Conservation (phyloP, 2,888 invertebrate species). For the Mimas tiliae region DNA sequence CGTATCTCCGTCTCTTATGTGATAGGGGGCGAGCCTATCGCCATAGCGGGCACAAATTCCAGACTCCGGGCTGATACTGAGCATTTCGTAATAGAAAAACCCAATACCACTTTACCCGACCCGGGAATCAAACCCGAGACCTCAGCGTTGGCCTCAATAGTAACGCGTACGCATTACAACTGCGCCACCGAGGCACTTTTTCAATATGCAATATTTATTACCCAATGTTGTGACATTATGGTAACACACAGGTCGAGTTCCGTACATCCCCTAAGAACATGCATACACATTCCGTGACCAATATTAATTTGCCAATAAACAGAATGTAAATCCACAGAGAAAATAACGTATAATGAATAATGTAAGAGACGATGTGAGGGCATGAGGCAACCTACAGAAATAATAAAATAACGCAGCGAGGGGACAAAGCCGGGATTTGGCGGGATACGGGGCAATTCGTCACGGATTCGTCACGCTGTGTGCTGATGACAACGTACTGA, state of each 20-base stretch:
- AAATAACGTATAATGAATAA: constrained; percentile 69
- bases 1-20: too few relatives aligned
- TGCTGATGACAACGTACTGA: constrained; percentile 40
- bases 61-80: too few relatives aligned
- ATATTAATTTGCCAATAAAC: constrained; percentile 46
- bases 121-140: too few relatives aligned
- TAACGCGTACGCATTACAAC: too few relatives aligned
- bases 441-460: constrained; percentile 69
- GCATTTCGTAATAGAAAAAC: too few relatives aligned
- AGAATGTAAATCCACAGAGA: constrained; percentile 43
- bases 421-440: constrained; percentile 59
- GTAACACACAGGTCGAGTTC: not conserved
- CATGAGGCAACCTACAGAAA: constrained; percentile 51
- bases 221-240: not conserved
- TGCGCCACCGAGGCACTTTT: too few relatives aligned
- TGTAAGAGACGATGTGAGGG: constrained; percentile 52
- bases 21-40: too few relatives aligned
- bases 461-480: constrained; percentile 67
- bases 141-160: too few relatives aligned
- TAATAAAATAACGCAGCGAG: constrained; percentile 60
- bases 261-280: not conserved
- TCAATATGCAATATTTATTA: not conserved
- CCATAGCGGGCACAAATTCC: too few relatives aligned
- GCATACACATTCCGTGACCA: constrained; percentile 18
- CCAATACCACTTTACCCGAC: too few relatives aligned